Evolutionary conservation across 2,797 vertebrate genomes (phyloP).

Genomic region (Sebastes cheni): DNA sequence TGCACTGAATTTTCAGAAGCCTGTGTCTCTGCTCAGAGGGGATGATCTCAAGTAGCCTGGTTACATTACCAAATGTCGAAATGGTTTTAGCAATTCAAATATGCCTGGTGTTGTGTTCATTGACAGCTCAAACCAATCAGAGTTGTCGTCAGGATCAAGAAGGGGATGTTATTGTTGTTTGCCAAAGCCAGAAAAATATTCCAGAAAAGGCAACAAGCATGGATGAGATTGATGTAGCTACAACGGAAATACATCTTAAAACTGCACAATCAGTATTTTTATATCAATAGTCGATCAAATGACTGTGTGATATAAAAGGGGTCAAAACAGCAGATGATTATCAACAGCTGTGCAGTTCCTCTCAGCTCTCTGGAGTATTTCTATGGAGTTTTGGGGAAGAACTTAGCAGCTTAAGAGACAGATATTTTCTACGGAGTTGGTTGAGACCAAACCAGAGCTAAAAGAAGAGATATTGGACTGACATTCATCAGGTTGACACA

Average conservation of each 20-base stretch:
- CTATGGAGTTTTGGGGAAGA: not conserved
- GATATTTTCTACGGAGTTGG: not conserved
- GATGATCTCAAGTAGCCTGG: no score
- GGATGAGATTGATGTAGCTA: not conserved
- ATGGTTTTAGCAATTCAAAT: not conserved
- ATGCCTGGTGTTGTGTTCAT: not conserved
- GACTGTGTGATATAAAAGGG: not conserved
- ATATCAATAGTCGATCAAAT: not conserved
- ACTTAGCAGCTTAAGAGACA: not conserved
- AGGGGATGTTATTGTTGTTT: not conserved
- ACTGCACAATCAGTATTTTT: not conserved
- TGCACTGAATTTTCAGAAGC: not conserved
- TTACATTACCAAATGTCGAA: not conserved
- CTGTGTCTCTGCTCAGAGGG: not conserved
- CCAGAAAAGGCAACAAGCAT: not conserved
- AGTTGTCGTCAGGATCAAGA: not conserved
- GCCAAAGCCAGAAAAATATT: not conserved
- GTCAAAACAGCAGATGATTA: not conserved
- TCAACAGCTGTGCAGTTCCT: not conserved
- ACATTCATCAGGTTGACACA: not conserved
- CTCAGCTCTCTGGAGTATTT: not conserved
- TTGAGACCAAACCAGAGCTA: not conserved
- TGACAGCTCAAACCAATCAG: not conserved
- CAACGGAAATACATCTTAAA: not conserved
- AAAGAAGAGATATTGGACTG: not conserved